phyloP scores from a whole-genome alignment of 2,113 vertebrate genomes.

The Phylloscopus trochilus region DNA sequence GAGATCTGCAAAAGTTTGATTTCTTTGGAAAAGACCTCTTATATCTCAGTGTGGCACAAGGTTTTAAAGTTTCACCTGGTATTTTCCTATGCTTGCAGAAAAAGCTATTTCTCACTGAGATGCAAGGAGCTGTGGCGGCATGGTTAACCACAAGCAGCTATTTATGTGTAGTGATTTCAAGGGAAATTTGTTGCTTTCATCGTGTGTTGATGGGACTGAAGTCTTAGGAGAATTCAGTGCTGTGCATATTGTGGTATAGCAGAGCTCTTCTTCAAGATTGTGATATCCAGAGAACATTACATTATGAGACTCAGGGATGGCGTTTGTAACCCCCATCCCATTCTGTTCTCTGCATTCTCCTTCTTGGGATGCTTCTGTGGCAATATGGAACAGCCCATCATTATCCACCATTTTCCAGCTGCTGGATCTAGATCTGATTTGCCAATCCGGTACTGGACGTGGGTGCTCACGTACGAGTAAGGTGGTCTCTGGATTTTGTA shows the following conservation, averaged over 20 bases:
- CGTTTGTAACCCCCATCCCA: not conserved
- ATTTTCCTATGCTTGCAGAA: not conserved
- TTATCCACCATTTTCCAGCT: not conserved
- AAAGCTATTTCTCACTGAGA: not conserved
- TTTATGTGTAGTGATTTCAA: not conserved
- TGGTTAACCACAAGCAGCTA: not conserved
- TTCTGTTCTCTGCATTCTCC: not conserved
- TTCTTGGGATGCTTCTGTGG: not conserved
- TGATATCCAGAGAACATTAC: not conserved
- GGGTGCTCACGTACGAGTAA: not conserved
- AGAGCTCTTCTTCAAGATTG: not conserved
- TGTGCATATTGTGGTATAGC: not conserved
- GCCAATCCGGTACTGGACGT: not conserved
- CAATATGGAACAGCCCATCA: not conserved
- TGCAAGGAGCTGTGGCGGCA: not conserved
- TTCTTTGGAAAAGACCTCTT: not conserved
- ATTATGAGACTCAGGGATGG: not conserved
- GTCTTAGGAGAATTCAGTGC: not conserved
- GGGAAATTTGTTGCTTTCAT: not conserved
- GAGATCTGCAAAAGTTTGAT: not conserved
- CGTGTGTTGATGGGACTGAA: not conserved
- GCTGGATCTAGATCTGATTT: not conserved
- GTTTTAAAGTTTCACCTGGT: not conserved
- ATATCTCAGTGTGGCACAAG: not conserved
- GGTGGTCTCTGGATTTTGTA: not conserved